Conservation (phyloP, 2,797 vertebrate species). For the Gobio occitaniae region DNA sequence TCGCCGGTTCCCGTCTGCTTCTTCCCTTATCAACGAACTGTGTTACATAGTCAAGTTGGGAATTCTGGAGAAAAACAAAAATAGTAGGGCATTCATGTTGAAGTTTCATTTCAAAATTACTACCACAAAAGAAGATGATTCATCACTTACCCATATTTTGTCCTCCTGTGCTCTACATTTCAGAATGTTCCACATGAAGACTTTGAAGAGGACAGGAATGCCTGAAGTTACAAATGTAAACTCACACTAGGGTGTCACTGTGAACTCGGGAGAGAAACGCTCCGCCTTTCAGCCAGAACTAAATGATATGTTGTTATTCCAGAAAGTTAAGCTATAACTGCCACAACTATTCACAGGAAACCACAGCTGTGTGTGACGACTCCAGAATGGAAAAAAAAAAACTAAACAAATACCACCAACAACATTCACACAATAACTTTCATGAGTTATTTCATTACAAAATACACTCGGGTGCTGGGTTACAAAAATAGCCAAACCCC, state of each 20-base stretch:
- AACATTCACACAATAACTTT: neutral
- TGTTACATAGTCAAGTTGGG: neutral
- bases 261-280: constrained; percentile 15
- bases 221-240: constrained; percentile 26
- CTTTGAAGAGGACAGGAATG: neutral
- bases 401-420: neutral
- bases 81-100: neutral
- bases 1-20: no score
- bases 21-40: no score
- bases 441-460: neutral
- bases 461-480: neutral
- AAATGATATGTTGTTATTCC: constrained; percentile 37
- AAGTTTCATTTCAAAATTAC: neutral
- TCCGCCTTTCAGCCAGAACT: constrained; percentile 1
- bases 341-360: constrained; percentile 36
- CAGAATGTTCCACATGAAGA: neutral
- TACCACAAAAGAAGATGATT: neutral
- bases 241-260: constrained; percentile 33
- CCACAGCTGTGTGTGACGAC: neutral
- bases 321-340: constrained; percentile 11
- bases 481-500: constrained; percentile 21
- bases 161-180: neutral
- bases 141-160: constrained; percentile 14
- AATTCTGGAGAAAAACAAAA: constrained; percentile 16
- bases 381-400: neutral